Evolutionary conservation across 2,797 vertebrate species (phyloP).

Genomic region (Loris lydekkerianus): DNA sequence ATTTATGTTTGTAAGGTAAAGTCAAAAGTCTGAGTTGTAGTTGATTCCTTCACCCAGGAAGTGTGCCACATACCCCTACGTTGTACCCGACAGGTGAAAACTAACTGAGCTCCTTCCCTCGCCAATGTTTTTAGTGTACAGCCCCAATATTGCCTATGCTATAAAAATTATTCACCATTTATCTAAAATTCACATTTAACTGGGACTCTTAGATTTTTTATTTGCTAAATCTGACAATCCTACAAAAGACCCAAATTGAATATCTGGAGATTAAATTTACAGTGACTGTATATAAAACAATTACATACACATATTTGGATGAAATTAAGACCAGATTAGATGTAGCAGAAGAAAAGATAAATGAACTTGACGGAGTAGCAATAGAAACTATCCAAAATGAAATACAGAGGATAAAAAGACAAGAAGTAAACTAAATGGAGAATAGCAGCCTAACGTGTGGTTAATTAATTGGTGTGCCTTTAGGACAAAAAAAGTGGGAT

Average conservation of each 20-base stretch:
- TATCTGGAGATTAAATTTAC: not conserved
- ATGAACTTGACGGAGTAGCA: not conserved
- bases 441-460: not conserved
- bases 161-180: not conserved
- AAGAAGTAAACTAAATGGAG: not conserved
- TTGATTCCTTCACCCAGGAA: too few relatives aligned
- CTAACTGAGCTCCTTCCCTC: too few relatives aligned
- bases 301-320: not conserved
- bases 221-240: not conserved
- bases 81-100: too few relatives aligned
- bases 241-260: not conserved
- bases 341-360: not conserved
- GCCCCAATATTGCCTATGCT: not conserved
- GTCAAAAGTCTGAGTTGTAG: too few relatives aligned
- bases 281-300: not conserved
- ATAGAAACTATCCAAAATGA: not conserved
- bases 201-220: not conserved
- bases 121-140: too few relatives aligned
- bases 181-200: not conserved
- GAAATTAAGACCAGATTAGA: not conserved
- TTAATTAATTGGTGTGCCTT: not conserved
- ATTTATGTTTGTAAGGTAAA: too few relatives aligned
- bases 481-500: not conserved
- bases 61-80: too few relatives aligned
- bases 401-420: not conserved